These are phyloP conservation scores for Anolis sagrei DNA, from an alignment of 2,113 vertebrate genomes.

Conservation along the genomic window DNA sequence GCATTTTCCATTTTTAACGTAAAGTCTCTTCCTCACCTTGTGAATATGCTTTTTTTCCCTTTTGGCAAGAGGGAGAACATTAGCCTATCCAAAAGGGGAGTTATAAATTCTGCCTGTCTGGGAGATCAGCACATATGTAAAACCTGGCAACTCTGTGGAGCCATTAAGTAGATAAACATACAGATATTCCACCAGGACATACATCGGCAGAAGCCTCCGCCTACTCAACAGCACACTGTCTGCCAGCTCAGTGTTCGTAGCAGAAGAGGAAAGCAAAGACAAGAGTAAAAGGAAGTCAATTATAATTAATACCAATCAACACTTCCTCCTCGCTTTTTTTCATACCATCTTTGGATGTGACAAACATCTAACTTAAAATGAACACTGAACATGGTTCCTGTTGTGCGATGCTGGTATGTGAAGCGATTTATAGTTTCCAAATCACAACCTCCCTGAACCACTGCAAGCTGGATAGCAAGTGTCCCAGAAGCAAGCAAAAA, in stretches of 20 bases:
- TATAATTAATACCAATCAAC: background rate
- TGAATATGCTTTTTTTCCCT: conserved; percentile 43
- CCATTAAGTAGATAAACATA: conserved; percentile 63
- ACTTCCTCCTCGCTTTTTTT: background rate
- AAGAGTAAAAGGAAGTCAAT: conserved; percentile 28
- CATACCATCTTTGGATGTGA: background rate
- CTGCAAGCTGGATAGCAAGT: too few relatives aligned
- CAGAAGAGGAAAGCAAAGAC: conserved; percentile 37
- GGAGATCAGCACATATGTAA: conserved; percentile 42
- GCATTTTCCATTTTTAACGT: conserved; percentile 21
- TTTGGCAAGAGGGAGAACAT: conserved; percentile 46
- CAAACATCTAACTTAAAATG: background rate
- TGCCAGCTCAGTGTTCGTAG: conserved; percentile 9
- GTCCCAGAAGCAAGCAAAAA: too few relatives aligned
- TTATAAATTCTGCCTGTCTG: conserved; percentile 59
- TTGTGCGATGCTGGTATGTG: too few relatives aligned
- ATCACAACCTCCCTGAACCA: too few relatives aligned
- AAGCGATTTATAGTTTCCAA: too few relatives aligned
- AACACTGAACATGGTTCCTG: too few relatives aligned
- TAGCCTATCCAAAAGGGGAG: conserved; percentile 28
- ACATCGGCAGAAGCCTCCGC: conserved; percentile 40
- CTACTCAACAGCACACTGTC: conserved; percentile 36
- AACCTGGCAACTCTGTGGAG: conserved; percentile 56
- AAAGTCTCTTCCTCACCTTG: conserved; percentile 30
- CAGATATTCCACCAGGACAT: conserved; percentile 11